phyloP scores from a whole-genome alignment of 92 coral and sea anemone genomes.

The Isaurus tuberculatus region DNA sequence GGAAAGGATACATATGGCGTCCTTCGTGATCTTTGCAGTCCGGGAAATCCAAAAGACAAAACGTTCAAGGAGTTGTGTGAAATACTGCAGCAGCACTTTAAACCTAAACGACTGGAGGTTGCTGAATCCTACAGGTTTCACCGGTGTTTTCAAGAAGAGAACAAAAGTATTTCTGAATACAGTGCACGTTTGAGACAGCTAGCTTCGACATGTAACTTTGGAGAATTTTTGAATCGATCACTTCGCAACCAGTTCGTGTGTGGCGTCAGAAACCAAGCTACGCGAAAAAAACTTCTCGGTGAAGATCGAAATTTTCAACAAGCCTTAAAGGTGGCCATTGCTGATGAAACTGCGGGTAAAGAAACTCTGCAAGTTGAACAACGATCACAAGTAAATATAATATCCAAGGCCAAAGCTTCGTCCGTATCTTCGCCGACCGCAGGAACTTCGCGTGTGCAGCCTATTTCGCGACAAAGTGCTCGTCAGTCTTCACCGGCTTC shows the following conservation, averaged over 20 bases:
- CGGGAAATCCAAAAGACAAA: slow-evolving; percentile 56
- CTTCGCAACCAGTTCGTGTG: slow-evolving; percentile 65
- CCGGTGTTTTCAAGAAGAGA: slow-evolving; percentile 65
- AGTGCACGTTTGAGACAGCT: slow-evolving; percentile 62
- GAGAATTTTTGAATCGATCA: slow-evolving; percentile 57
- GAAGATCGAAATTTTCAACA: slow-evolving; percentile 54
- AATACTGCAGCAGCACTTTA: slow-evolving; percentile 44
- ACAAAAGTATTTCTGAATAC: slow-evolving; percentile 56
- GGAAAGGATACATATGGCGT: slow-evolving; percentile 45
- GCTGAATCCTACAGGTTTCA: slow-evolving; percentile 66
- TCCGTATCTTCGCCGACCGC: neutral
- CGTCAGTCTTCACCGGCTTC: slow-evolving; percentile 1
- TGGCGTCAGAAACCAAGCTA: slow-evolving; percentile 57
- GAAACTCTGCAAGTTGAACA: slow-evolving; percentile 57
- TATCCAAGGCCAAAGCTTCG: neutral
- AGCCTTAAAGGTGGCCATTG: slow-evolving; percentile 56
- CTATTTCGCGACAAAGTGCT: slow-evolving; percentile 3
- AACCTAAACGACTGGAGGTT: slow-evolving; percentile 64
- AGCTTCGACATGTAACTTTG: slow-evolving; percentile 61
- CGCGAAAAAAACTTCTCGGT: slow-evolving; percentile 57
- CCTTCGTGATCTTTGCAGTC: slow-evolving; percentile 64
- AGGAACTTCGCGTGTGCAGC: slow-evolving; percentile 22
- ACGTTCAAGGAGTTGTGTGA: slow-evolving; percentile 47
- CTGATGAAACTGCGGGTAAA: slow-evolving; percentile 51
- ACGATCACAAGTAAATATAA: slow-evolving; percentile 47